Percentiles rank a stretch among this genome's conserved stretches.
Conservation (phyloP, 2,113 vertebrate species). For the Lagopus leucura region DNA sequence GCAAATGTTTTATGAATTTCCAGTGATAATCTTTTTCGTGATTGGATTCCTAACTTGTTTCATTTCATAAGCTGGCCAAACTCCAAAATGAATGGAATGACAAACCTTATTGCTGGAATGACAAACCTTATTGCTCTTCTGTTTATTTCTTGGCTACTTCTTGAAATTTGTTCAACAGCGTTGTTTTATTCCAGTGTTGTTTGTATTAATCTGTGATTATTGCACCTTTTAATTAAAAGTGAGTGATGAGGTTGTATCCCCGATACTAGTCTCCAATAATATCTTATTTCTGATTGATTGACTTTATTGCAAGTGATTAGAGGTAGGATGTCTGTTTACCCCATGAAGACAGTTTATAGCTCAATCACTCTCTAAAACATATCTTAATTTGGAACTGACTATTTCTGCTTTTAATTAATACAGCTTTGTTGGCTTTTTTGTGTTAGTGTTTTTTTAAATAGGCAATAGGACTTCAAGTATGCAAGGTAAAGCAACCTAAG, state of each 20-base stretch:
- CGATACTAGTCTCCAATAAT: constrained; percentile 33
- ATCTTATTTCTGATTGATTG: constrained; percentile 47
- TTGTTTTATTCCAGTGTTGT: neutral
- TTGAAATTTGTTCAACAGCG: neutral
- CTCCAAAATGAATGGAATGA: neutral
- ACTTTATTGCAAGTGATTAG: constrained; percentile 58
- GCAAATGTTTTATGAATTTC: accelerated
- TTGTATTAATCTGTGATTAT: neutral
- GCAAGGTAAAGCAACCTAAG: neutral
- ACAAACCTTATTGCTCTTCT: neutral
- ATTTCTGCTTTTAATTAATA: constrained; percentile 40
- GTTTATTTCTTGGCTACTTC: neutral
- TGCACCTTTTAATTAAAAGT: neutral
- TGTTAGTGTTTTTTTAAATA: neutral
- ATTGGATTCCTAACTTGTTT: neutral
- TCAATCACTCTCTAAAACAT: constrained; percentile 48
- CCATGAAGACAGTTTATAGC: constrained; percentile 37
- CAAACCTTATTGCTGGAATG: no score
- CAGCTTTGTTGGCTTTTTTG: neutral
- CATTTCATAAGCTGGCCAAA: neutral
- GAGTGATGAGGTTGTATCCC: neutral
- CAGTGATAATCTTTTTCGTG: accelerated
- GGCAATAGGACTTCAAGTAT: neutral
- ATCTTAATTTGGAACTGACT: constrained; percentile 53
- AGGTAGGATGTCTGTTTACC: constrained; percentile 51